phyloP scores from a whole-genome alignment of 2,797 vertebrate species.

The Sebastes minor region DNA sequence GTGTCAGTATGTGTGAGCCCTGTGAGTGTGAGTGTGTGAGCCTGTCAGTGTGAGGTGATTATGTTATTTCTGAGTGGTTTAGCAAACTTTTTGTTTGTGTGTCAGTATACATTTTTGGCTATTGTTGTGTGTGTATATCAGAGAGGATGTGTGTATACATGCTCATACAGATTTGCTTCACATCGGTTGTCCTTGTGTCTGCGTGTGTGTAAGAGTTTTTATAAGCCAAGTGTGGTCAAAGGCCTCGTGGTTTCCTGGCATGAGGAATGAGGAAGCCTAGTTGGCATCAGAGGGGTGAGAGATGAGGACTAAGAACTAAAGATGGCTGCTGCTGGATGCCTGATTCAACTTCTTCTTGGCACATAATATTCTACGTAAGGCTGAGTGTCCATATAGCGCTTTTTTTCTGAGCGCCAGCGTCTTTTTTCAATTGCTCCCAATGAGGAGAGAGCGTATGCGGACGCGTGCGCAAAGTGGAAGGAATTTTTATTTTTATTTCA shows the following conservation, averaged over 20 bases:
- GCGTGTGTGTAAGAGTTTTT: background rate
- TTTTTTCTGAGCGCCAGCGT: background rate
- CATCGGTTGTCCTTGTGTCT: background rate
- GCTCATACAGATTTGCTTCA: too few species aligned
- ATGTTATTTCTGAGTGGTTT: background rate
- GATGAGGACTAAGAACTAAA: background rate
- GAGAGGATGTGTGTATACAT: background rate
- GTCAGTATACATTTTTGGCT: background rate
- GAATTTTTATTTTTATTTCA: background rate
- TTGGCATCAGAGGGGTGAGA: background rate
- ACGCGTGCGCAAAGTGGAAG: background rate
- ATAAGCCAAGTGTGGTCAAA: background rate
- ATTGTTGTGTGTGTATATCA: background rate
- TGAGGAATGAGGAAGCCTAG: slow-evolving; percentile 9
- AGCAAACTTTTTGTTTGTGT: background rate
- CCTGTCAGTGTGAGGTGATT: background rate
- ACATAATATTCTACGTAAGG: background rate
- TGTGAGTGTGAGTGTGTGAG: background rate
- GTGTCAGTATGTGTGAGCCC: slow-evolving; percentile 18
- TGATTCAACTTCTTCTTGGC: background rate
- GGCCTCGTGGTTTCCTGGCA: background rate
- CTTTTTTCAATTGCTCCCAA: background rate
- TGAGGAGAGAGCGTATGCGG: background rate
- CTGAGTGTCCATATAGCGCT: background rate
- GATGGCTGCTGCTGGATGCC: background rate